These are phyloP conservation scores for Sarcophaga subvicina DNA, from an alignment of 2,888 invertebrate genomes.

Conservation along the genomic window DNA sequence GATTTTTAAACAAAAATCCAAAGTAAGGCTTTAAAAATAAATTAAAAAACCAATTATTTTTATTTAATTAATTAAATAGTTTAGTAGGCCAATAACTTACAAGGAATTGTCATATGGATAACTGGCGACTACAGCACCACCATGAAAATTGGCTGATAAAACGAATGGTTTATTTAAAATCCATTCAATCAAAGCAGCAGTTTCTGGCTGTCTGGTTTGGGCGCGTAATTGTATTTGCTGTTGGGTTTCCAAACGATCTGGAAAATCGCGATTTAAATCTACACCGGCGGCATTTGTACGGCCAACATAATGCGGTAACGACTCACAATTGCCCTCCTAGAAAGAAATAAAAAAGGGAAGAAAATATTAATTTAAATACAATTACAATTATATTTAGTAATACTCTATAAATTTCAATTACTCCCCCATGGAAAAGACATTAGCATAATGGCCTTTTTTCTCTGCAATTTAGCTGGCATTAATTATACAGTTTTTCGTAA, in stretches of 20 bases:
- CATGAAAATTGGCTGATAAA: constrained; percentile 96
- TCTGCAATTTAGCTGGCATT: constrained; percentile 7
- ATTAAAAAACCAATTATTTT: too few relatives aligned
- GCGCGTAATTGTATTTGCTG: constrained; percentile 77
- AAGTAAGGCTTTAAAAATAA: not conserved
- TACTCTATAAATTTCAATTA: constrained; percentile 8
- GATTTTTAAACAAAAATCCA: not conserved
- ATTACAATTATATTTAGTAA: not conserved
- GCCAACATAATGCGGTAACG: constrained; percentile 86
- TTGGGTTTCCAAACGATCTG: constrained; percentile 89
- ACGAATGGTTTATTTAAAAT: constrained; percentile 93
- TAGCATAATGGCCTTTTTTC: constrained; percentile 5
- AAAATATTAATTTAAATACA: constrained; percentile 25
- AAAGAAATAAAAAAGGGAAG: constrained; percentile 68
- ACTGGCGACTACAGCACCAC: constrained; percentile 98
- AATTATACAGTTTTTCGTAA: not conserved
- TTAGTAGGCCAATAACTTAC: constrained; percentile 81
- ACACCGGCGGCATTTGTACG: constrained; percentile 90
- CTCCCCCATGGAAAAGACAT: constrained; percentile 41
- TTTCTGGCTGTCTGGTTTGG: constrained; percentile 91
- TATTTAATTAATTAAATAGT: too few relatives aligned
- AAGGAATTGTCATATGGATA: constrained; percentile 96
- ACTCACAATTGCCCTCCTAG: constrained; percentile 91
- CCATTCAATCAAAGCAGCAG: constrained; percentile 94
- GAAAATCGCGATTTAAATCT: constrained; percentile 96